Percentiles rank a stretch among this genome's conserved stretches.
Evolutionary conservation across 2,113 vertebrate species (phyloP).

Genomic region (Paraplagusia blochii): DNA sequence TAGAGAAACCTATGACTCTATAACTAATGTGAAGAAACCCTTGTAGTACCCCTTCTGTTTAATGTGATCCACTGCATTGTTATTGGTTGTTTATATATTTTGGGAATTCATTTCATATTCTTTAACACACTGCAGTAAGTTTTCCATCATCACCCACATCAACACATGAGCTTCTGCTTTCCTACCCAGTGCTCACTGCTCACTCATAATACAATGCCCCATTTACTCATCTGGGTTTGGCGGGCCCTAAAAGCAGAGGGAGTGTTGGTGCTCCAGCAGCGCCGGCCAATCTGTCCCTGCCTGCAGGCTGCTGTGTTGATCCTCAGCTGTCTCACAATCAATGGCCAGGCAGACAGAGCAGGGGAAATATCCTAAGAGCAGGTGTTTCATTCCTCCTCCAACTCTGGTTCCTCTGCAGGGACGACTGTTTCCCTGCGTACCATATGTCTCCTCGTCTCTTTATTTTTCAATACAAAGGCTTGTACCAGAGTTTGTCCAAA

Average conservation of each 20-base stretch:
- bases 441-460: slow-evolving; percentile 30
- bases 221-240: slow-evolving; percentile 53
- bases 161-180: slow-evolving; percentile 48
- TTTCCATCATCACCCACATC: slow-evolving; percentile 10
- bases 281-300: slow-evolving; percentile 58
- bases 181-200: slow-evolving; percentile 66
- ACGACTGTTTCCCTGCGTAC: slow-evolving; percentile 22
- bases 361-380: slow-evolving; percentile 5
- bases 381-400: slow-evolving; percentile 16
- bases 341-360: slow-evolving; percentile 30
- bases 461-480: background rate
- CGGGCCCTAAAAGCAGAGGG: slow-evolving; percentile 22
- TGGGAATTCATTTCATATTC: slow-evolving; percentile 11
- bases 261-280: slow-evolving; percentile 20
- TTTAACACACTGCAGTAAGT: background rate
- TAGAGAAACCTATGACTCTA: too few species aligned
- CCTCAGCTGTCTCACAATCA: slow-evolving; percentile 45
- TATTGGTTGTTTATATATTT: background rate
- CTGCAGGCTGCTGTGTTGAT: slow-evolving; percentile 44
- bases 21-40: too few species aligned
- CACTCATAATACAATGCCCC: slow-evolving; percentile 61
- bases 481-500: too few species aligned
- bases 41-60: background rate
- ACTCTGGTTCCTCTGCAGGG: slow-evolving; percentile 32
- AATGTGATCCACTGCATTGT: background rate